These are phyloP conservation scores for Daktulosphaira vitifoliae DNA, from an alignment of 1,140 invertebrate species.

Conservation along the genomic window DNA sequence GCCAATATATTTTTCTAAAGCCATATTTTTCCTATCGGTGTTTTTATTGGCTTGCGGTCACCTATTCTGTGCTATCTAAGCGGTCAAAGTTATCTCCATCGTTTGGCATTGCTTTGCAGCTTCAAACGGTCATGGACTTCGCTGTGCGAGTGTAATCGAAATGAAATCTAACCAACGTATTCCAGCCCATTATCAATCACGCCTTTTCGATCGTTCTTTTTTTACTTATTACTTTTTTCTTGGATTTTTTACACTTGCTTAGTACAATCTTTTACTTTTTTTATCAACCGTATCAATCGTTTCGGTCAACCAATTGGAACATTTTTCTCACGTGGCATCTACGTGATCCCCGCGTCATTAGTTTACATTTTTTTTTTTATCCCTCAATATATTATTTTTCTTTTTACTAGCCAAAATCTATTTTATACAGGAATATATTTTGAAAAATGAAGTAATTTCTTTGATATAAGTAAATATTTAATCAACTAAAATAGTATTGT, in stretches of 20 bases:
- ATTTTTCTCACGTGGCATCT: conserved; percentile 14
- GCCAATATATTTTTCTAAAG: too few species aligned
- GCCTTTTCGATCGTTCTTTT: conserved; percentile 6
- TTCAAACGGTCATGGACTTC: too few species aligned
- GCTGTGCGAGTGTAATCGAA: conserved; percentile 17
- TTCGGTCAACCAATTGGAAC: conserved; percentile 8
- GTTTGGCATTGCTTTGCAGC: neutral
- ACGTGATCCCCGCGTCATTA: conserved; percentile 11
- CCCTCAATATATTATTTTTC: neutral
- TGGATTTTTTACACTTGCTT: neutral
- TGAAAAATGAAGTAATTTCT: too few species aligned
- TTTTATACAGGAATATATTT: too few species aligned
- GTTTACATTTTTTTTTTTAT: neutral
- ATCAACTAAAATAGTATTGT: too few species aligned
- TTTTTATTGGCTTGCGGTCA: conserved; percentile 27
- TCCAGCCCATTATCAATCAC: conserved; percentile 24
- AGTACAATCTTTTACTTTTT: conserved; percentile 1
- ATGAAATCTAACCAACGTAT: conserved; percentile 13
- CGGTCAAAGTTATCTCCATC: neutral
- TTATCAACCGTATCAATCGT: conserved; percentile 23
- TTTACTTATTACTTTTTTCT: neutral
- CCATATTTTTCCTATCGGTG: too few species aligned
- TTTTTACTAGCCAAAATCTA: too few species aligned
- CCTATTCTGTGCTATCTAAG: neutral
- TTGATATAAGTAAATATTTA: too few species aligned